phyloP scores from a whole-genome alignment of 2,113 vertebrate species.

The Megaceryle maxima region DNA sequence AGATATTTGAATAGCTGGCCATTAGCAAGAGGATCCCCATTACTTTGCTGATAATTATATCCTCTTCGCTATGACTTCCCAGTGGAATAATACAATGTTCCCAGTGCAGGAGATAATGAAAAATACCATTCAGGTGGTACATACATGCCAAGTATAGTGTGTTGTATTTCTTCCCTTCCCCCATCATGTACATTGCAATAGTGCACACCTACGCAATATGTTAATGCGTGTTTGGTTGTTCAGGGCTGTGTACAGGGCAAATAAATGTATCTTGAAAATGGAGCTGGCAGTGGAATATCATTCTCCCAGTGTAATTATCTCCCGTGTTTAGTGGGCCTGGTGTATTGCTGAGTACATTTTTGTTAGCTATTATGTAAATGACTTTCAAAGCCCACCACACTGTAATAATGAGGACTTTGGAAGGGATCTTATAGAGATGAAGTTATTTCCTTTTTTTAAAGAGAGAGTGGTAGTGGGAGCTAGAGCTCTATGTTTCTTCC shows the following conservation, averaged over 20 bases:
- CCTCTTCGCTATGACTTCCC: constrained; percentile 77
- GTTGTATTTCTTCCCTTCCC: constrained; percentile 57
- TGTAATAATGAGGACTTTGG: constrained; percentile 64
- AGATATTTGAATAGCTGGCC: constrained; percentile 85
- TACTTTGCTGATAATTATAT: constrained; percentile 85
- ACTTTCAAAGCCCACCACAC: constrained; percentile 71
- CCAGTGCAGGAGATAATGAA: constrained; percentile 78
- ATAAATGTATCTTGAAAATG: constrained; percentile 73
- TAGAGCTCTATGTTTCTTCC: constrained; percentile 16
- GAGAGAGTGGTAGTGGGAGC: not conserved
- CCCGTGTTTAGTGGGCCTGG: constrained; percentile 62
- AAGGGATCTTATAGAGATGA: constrained; percentile 36
- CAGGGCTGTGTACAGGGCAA: constrained; percentile 51
- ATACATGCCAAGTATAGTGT: constrained; percentile 64
- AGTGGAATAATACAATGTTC: constrained; percentile 79
- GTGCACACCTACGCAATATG: constrained; percentile 35
- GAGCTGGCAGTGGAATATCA: constrained; percentile 70
- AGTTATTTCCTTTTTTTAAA: constrained; percentile 8
- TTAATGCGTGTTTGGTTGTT: constrained; percentile 67
- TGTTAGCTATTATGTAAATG: constrained; percentile 79
- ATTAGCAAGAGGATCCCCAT: constrained; percentile 82
- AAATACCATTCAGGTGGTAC: constrained; percentile 77
- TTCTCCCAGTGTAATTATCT: constrained; percentile 74
- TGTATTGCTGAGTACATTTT: constrained; percentile 75
- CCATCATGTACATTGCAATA: constrained; percentile 26